These are phyloP conservation scores for Amphimedon queenslandica DNA, from an alignment of 37 sponge, comb jelly and placozoan species.

Conservation along the genomic window DNA sequence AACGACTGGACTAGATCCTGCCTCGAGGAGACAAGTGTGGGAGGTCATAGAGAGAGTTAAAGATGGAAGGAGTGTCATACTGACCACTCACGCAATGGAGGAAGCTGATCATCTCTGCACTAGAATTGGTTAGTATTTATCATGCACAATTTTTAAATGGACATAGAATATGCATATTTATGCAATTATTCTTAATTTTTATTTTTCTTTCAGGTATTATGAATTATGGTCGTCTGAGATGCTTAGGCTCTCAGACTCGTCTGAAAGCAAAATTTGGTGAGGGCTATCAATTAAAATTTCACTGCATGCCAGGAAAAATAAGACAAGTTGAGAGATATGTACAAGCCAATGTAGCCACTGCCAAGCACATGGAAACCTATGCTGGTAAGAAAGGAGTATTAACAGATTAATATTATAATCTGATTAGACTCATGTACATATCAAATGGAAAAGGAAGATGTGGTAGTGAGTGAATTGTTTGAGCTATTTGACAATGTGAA, in stretches of 20 bases:
- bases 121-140: slow-evolving; percentile 29
- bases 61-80: slow-evolving; percentile 59
- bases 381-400: slow-evolving; percentile 32
- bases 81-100: slow-evolving; percentile 80
- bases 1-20: slow-evolving; percentile 42
- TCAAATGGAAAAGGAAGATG: slow-evolving; percentile 47
- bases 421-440: slow-evolving; percentile 41
- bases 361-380: slow-evolving; percentile 64
- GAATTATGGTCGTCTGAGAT: slow-evolving; percentile 64
- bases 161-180: background rate
- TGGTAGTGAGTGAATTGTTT: slow-evolving; percentile 74
- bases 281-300: slow-evolving; percentile 69
- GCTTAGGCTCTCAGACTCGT: slow-evolving; percentile 60
- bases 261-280: slow-evolving; percentile 74
- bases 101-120: slow-evolving; percentile 80
- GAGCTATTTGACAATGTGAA: slow-evolving; percentile 25
- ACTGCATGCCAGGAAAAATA: slow-evolving; percentile 6
- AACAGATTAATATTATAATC: background rate
- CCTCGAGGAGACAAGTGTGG: slow-evolving; percentile 70
- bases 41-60: slow-evolving; percentile 70
- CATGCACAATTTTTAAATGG: background rate
- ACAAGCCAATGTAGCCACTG: slow-evolving; percentile 15
- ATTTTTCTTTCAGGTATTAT: slow-evolving; percentile 44
- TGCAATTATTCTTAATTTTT: background rate
- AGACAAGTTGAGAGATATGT: slow-evolving; percentile 52